Percentiles rank a stretch among this genome's conserved stretches.
These are phyloP conservation scores for Mixornis gularis DNA, from an alignment of 2,113 vertebrate species.

Conservation along the genomic window DNA sequence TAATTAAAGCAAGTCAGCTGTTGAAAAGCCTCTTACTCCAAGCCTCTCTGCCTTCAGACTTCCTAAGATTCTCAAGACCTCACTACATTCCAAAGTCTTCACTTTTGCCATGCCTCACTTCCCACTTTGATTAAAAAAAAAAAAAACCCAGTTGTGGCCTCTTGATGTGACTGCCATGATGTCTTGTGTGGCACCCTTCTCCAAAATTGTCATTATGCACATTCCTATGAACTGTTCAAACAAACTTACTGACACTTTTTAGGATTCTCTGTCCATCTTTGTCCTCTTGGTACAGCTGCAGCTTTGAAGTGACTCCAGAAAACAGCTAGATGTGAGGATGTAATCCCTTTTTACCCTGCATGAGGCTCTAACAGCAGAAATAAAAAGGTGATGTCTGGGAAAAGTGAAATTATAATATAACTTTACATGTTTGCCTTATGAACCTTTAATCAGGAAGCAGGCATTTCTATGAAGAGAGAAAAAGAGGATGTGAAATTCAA, in stretches of 20 bases:
- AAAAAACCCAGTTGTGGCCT: not conserved
- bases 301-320: not conserved
- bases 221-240: not conserved
- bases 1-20: constrained; percentile 3
- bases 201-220: not conserved
- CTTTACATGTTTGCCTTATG: not conserved
- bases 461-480: not conserved
- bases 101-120: not conserved
- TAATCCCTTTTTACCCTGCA: not conserved
- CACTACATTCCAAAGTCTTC: not conserved
- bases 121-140: not conserved
- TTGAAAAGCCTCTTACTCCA: not conserved
- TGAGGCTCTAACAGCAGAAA: not conserved
- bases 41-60: not conserved
- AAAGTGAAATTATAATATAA: not conserved
- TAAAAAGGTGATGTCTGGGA: not conserved
- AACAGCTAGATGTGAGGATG: not conserved
- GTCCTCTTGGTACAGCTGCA: not conserved
- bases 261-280: not conserved
- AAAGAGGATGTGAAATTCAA: not conserved
- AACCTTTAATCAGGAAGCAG: not conserved
- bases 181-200: not conserved
- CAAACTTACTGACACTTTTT: not conserved
- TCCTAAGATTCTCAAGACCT: not conserved
- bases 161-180: not conserved